Base-by-base conservation (phyloP, 2,113 vertebrate genomes). In the Zapus hudsonius region DNA sequence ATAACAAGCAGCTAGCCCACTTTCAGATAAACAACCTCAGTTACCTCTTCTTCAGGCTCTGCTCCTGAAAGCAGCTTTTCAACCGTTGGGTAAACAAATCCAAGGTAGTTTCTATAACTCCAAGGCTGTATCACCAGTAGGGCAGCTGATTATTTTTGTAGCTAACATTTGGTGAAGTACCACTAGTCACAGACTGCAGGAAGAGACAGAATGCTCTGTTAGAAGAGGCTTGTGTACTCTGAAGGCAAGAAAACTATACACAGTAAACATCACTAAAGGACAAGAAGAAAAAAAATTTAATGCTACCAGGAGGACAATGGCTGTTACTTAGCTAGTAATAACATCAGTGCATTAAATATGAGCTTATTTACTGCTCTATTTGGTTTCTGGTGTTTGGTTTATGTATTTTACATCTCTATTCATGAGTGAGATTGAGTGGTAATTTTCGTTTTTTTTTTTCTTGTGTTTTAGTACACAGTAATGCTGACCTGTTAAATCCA, bases 161-260 rank as follows among this genome's bases (percentile, higher is more conserved):
- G 16, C 52, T 52, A 52, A 52, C 12, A 52, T 52, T 13, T 52
- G 52, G 52, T 52, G 52, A 52, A 52, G 2, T 12, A 15, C 52
- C 52, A 52, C 52, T 2, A 52, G 16, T 15, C 52, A 52, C 52
- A 52, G n/a, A 72, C 6, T 4, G 27, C 3, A 2, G 29, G 33
- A 0, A 0, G n/a, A 19, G 25, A 25, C 4, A 2, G 36, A 17
- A 11, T 52, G 12, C 3, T 0, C 42, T 31, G 11, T 8, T 1
- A 5, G n/a, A 2, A 40, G 23, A 19, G 20, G 1, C 5, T 75
- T 25, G 19, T 22, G 52, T 17, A 20, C 40, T 52, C 42, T 47
- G 5, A 63, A 66, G 29, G n/a, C 8, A 81, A 17, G 5, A 3
- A 42, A 66, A 29, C 0, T 8, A 12, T 19, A 38, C 15, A 7